A percentile compares a stretch with the other conserved stretches of the same genome.
These are phyloP conservation scores for Epinotia bilunana DNA, from an alignment of 2,888 invertebrate genomes.

Conservation along the genomic window DNA sequence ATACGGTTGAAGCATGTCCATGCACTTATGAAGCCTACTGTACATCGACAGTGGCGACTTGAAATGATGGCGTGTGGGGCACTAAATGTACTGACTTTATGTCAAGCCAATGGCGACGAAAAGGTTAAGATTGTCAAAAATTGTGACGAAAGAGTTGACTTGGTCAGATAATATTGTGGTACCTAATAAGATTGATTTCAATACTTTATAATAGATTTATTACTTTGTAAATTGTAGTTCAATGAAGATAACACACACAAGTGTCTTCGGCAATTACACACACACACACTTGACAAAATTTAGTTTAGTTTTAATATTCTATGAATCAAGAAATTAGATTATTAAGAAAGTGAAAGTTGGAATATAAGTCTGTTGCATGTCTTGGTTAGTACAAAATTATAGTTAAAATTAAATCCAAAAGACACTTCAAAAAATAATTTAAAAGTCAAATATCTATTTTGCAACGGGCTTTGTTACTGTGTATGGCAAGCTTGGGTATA, in stretches of 20 bases:
- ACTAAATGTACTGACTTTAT: too few species aligned
- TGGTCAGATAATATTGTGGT: slow-evolving; percentile 12
- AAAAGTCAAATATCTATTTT: neutral
- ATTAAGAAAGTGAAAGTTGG: neutral
- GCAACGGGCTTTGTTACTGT: neutral
- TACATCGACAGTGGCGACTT: too few species aligned
- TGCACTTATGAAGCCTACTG: too few species aligned
- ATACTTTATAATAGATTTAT: neutral
- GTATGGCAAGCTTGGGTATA: too few species aligned
- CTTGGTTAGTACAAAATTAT: neutral
- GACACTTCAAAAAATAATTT: too few species aligned
- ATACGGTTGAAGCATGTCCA: too few species aligned
- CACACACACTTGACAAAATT: neutral
- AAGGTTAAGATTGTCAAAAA: neutral
- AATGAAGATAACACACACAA: slow-evolving; percentile 2
- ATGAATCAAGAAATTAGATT: slow-evolving; percentile 10
- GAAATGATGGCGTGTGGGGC: too few species aligned
- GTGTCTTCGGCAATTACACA: neutral
- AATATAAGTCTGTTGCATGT: neutral
- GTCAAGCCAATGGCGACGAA: too few species aligned
- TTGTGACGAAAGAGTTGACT: neutral
- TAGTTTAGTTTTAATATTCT: neutral
- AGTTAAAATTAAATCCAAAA: neutral
- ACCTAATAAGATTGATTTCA: neutral
- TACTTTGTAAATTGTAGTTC: neutral